Evolutionary conservation across 2,888 invertebrate genomes (phyloP), one percentile per base, ranked within the genome.

Genomic region (Pterostichus niger): DNA sequence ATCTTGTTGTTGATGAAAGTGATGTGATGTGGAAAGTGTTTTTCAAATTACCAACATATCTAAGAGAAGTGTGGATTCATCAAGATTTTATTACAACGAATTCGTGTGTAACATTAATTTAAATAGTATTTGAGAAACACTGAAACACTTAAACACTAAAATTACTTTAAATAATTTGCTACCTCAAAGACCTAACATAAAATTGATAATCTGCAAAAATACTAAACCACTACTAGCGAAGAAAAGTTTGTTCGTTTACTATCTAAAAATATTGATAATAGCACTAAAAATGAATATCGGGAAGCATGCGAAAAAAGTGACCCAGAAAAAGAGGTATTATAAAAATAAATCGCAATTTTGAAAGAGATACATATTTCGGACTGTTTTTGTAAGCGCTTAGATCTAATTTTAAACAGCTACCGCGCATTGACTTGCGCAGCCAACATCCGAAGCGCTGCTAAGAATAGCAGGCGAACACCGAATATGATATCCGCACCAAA

Each of bases 341-440:
- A 82, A 82, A 82, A 82, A 82, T 82, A 82, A 75, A 40, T 59
- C 9, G 71, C 71, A 17, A 40, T 61, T 78, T 78, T 31, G 49
- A 79, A 61, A 71, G 49, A 46, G 49, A 79, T 61, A 79, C 64
- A 64, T 79, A 75, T 75, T 56, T 75, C 56, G 59, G 31, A 46
- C 64, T 59, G 82, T 59, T 82, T 73, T 35, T 82, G 75, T 75
- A 75, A 82, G 83, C 76, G 64, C 77, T 61, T 49, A 33, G 64
- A 46, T 83, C 83, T 83, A 83, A 77, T 33, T 64, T 77, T 83
- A 83, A 77, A 17, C 76, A 54, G 33, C 35, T 84, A 82, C 83
- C 79, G 83, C 73, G 84, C 85, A 84, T 85, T 85, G 84, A 73
- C 85, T 84, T 82, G 56, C 61, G 84, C 77, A 78, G 75, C 35